A percentile compares a stretch with the other conserved stretches of the same genome.
Evolutionary conservation across 1,140 invertebrate genomes (phyloP).

Genomic region (Oreohelix idahoensis): DNA sequence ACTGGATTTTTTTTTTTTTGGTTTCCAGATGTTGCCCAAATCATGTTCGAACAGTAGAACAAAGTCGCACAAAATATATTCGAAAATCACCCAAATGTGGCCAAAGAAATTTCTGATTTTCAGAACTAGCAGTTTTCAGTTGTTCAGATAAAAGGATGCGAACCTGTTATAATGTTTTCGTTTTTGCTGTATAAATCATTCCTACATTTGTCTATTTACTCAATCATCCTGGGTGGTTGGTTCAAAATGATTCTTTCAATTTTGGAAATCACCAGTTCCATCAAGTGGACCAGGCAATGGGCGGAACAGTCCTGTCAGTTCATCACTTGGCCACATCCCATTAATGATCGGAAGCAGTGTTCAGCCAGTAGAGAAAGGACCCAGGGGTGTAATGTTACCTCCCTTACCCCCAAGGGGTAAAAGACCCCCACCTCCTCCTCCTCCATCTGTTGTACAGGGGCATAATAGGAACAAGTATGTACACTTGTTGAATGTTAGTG

Average conservation of each 20-base stretch:
- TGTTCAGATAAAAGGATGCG: too few species aligned
- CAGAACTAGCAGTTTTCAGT: too few species aligned
- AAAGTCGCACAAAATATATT: too few species aligned
- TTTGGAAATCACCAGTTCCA: slow-evolving; percentile 27
- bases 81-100: too few species aligned
- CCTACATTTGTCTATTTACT: too few species aligned
- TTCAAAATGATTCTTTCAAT: slow-evolving; percentile 28
- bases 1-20: too few species aligned
- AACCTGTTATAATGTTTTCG: too few species aligned
- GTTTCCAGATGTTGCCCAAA: too few species aligned
- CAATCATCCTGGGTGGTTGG: neutral
- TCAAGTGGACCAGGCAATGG: slow-evolving; percentile 37
- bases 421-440: slow-evolving; percentile 74
- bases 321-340: neutral
- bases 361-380: slow-evolving; percentile 2
- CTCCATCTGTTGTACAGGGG: slow-evolving; percentile 42
- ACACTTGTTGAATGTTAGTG: neutral
- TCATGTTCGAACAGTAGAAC: too few species aligned
- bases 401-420: slow-evolving; percentile 85
- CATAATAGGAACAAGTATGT: slow-evolving; percentile 54
- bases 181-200: too few species aligned
- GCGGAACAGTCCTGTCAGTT: slow-evolving; percentile 37
- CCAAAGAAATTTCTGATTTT: too few species aligned
- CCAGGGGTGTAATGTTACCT: slow-evolving; percentile 43
- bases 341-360: neutral